These are phyloP conservation scores for Nyctibius bracteatus DNA, from an alignment of 2,113 vertebrate genomes.

Conservation along the genomic window DNA sequence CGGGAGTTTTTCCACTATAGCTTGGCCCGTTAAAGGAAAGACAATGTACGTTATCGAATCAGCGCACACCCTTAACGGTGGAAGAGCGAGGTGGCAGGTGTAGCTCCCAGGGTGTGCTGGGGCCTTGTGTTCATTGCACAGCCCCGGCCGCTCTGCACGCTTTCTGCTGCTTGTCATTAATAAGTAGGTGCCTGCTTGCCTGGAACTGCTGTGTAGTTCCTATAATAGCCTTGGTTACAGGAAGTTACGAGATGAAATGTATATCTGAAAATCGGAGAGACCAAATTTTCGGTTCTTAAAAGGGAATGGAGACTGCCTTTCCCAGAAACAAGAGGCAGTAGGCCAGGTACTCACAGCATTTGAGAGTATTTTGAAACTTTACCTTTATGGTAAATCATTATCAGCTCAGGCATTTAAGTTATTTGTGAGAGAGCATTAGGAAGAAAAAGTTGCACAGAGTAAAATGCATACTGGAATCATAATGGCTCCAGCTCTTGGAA, in stretches of 20 bases:
- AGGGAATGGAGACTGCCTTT: not conserved
- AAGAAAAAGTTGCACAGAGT: not conserved
- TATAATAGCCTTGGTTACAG: too few species aligned
- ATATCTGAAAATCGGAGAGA: not conserved
- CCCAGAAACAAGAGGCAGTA: not conserved
- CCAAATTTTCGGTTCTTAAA: rapidly evolving
- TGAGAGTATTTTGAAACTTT: not conserved
- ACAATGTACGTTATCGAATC: rapidly evolving
- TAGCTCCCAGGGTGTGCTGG: rapidly evolving
- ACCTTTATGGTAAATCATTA: not conserved
- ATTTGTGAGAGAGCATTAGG: not conserved
- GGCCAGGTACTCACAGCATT: not conserved
- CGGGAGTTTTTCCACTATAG: rapidly evolving
- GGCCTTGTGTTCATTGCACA: rapidly evolving
- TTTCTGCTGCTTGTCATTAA: rapidly evolving
- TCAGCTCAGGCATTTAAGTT: not conserved
- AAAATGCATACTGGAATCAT: not conserved
- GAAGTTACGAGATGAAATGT: rapidly evolving
- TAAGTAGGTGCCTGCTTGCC: rapidly evolving
- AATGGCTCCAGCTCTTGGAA: not conserved
- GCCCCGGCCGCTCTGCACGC: rapidly evolving
- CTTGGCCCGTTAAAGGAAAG: too few species aligned
- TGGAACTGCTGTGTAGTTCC: rapidly evolving
- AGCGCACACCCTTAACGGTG: rapidly evolving
- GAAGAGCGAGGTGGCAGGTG: rapidly evolving